Evolutionary conservation across 2,113 vertebrate species (phyloP).

Genomic region (Maccullochella peelii): DNA sequence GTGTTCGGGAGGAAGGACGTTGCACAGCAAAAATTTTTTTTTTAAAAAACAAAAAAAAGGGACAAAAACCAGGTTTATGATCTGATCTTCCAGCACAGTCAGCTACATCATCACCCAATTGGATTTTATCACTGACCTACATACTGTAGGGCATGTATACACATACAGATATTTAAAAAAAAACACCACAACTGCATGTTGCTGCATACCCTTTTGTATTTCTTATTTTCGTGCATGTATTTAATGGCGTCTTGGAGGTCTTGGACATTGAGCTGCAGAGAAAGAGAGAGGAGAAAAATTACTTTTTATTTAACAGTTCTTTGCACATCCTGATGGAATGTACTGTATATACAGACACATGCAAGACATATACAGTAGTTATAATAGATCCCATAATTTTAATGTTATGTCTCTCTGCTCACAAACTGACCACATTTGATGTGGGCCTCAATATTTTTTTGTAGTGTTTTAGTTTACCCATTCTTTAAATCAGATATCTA

Average conservation of each 20-base stretch:
- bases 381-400: too few species aligned
- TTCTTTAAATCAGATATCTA: background rate
- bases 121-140: background rate
- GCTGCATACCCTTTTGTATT: conserved; percentile 85
- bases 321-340: background rate
- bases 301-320: background rate
- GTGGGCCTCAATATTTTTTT: too few species aligned
- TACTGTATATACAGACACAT: background rate
- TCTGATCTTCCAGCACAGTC: background rate
- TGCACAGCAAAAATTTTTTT: background rate
- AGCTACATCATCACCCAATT: background rate
- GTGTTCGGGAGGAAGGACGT: background rate
- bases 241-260: conserved; percentile 90
- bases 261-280: conserved; percentile 87
- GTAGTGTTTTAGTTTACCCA: background rate
- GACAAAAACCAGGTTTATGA: conserved; percentile 1
- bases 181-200: background rate
- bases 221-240: conserved; percentile 92
- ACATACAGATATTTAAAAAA: background rate
- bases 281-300: conserved; percentile 24
- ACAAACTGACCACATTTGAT: too few species aligned
- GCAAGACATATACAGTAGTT: too few species aligned
- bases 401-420: too few species aligned
- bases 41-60: too few species aligned
- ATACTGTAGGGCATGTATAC: background rate